Conservation (phyloP, 1,140 invertebrate genomes). For the Matsumurasca onukii region DNA sequence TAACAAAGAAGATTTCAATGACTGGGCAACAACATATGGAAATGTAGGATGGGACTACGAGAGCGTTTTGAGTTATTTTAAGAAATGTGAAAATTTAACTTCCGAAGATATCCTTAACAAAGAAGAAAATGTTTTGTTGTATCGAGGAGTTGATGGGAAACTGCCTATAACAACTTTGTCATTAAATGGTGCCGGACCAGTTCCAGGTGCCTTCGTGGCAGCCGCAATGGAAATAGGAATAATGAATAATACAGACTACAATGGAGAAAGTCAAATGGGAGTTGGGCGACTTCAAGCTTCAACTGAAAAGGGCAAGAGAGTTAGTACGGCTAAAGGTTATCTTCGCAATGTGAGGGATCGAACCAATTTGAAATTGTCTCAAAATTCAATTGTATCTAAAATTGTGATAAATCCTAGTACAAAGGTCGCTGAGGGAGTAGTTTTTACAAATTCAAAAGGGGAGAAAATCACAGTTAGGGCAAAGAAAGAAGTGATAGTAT, state of each 20-base stretch:
- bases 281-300: slow-evolving; percentile 42
- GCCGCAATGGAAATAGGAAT: slow-evolving; percentile 89
- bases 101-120: slow-evolving; percentile 63
- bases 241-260: slow-evolving; percentile 79
- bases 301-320: slow-evolving; percentile 41
- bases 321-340: slow-evolving; percentile 47
- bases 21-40: slow-evolving; percentile 81
- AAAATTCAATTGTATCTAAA: slow-evolving; percentile 57
- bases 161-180: slow-evolving; percentile 56
- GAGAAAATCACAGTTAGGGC: slow-evolving; percentile 52
- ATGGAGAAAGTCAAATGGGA: slow-evolving; percentile 61
- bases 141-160: slow-evolving; percentile 66
- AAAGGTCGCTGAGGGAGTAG: slow-evolving; percentile 56
- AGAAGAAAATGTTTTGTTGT: slow-evolving; percentile 60
- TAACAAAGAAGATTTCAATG: slow-evolving; percentile 80
- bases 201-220: slow-evolving; percentile 84
- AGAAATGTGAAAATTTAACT: slow-evolving; percentile 82
- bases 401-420: slow-evolving; percentile 58
- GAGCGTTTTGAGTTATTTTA: slow-evolving; percentile 81
- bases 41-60: slow-evolving; percentile 89
- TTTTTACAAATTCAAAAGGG: slow-evolving; percentile 47
- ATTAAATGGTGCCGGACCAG: slow-evolving; percentile 74
- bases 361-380: slow-evolving; percentile 63
- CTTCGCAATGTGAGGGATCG: slow-evolving; percentile 58
- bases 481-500: slow-evolving; percentile 62